Percentiles rank a stretch among this genome's conserved stretches.
Conservation (phyloP, 2,113 vertebrate species). For the Gymnarchus niloticus region DNA sequence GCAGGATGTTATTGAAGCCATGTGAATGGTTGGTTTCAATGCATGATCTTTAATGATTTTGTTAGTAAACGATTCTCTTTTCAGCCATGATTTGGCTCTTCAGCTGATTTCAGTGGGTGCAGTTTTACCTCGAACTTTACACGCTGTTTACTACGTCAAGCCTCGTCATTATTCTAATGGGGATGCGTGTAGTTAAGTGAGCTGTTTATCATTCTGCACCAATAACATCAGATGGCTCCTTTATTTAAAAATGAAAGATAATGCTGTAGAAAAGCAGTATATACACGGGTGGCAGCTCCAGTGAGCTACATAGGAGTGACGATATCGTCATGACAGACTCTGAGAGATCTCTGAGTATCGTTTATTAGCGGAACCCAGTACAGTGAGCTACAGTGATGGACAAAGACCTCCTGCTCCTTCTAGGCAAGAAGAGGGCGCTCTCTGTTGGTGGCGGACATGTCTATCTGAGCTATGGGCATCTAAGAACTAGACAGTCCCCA, state of each 20-base stretch:
- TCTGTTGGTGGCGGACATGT: conserved; percentile 9
- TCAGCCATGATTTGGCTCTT: not conserved
- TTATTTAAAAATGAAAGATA: not conserved
- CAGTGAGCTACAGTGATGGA: not conserved
- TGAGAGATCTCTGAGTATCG: not conserved
- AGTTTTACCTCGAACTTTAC: not conserved
- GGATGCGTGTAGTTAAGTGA: not conserved
- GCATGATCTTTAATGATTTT: not conserved
- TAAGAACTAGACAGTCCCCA: not conserved
- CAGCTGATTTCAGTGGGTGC: not conserved
- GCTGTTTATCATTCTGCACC: not conserved
- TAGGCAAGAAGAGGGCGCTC: not conserved
- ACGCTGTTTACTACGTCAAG: not conserved
- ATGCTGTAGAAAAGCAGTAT: not conserved
- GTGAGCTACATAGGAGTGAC: not conserved
- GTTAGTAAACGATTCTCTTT: not conserved
- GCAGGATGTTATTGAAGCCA: not conserved
- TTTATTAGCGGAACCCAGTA: not conserved
- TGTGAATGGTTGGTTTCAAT: not conserved
- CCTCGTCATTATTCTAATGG: not conserved
- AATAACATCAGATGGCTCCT: not conserved
- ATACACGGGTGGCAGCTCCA: not conserved
- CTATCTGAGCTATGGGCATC: not conserved
- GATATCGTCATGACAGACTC: not conserved
- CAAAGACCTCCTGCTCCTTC: not conserved